phyloP scores from a whole-genome alignment of 2,113 vertebrate species.

The Calonectris borealis region DNA sequence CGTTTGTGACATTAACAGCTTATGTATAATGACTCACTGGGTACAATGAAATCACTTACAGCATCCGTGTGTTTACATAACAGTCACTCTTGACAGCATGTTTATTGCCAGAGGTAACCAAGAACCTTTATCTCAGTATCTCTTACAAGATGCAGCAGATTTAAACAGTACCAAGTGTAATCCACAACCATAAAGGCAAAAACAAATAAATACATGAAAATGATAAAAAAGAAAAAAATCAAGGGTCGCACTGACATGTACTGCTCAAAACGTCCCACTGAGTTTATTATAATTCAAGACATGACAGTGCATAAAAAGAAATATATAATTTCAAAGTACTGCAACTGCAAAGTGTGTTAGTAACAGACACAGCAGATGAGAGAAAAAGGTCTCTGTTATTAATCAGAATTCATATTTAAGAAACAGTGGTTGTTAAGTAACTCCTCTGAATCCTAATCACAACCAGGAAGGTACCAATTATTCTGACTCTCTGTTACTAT shows the following conservation, averaged over 20 bases:
- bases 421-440: constrained; percentile 47
- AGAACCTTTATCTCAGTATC: constrained; percentile 4
- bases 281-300: not conserved
- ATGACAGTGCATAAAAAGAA: not conserved
- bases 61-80: not conserved
- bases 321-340: not conserved
- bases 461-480: constrained; percentile 52
- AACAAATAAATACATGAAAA: not conserved
- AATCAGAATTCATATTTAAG: constrained; percentile 59
- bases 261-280: not conserved
- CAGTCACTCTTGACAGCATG: not conserved
- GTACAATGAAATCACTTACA: not conserved
- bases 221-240: not conserved
- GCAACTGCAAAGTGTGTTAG: not conserved
- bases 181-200: not conserved
- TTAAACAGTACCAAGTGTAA: not conserved
- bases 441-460: constrained; percentile 45
- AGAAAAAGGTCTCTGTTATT: constrained; percentile 27
- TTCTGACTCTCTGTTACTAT: constrained; percentile 16
- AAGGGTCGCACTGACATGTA: not conserved
- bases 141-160: not conserved
- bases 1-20: not conserved
- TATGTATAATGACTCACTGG: not conserved
- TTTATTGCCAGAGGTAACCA: constrained; percentile 26
- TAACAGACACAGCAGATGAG: not conserved